These are phyloP conservation scores for Philotrypesis tridentata DNA, from an alignment of 1,140 invertebrate species.

Conservation along the genomic window DNA sequence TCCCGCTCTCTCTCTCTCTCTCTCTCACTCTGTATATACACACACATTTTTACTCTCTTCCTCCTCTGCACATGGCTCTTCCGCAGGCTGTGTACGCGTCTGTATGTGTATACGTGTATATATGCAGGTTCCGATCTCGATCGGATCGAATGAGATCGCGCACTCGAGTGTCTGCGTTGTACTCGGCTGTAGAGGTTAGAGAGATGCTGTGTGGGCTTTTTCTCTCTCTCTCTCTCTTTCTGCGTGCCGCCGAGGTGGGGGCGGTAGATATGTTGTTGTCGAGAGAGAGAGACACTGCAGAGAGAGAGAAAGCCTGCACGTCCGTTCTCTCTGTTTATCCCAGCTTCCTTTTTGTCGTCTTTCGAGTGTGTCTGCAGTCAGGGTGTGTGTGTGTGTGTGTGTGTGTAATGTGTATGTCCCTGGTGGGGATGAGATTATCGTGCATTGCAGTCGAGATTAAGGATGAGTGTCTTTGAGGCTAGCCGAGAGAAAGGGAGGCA, in stretches of 20 bases:
- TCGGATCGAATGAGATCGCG: slow-evolving; percentile 13
- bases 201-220: not conserved
- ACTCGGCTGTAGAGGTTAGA: not conserved
- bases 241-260: not conserved
- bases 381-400: not conserved
- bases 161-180: not conserved
- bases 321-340: not conserved
- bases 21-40: not conserved
- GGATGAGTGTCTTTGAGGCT: not conserved
- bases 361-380: not conserved
- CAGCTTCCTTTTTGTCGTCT: slow-evolving; percentile 28
- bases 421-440: slow-evolving; percentile 17
- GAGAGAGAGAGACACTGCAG: too few species aligned
- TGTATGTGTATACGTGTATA: not conserved
- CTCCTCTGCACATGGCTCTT: slow-evolving; percentile 7
- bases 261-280: slow-evolving; percentile 16
- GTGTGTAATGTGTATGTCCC: not conserved
- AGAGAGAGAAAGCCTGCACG: slow-evolving; percentile 3
- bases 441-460: not conserved
- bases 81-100: not conserved
- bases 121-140: slow-evolving; percentile 27
- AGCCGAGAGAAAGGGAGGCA: slow-evolving; percentile 6
- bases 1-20: not conserved
- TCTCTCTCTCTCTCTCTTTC: not conserved
- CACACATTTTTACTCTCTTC: slow-evolving; percentile 22